Base-by-base conservation (phyloP, 2,797 vertebrate genomes). In the Microctenopoma steveboyesi region DNA sequence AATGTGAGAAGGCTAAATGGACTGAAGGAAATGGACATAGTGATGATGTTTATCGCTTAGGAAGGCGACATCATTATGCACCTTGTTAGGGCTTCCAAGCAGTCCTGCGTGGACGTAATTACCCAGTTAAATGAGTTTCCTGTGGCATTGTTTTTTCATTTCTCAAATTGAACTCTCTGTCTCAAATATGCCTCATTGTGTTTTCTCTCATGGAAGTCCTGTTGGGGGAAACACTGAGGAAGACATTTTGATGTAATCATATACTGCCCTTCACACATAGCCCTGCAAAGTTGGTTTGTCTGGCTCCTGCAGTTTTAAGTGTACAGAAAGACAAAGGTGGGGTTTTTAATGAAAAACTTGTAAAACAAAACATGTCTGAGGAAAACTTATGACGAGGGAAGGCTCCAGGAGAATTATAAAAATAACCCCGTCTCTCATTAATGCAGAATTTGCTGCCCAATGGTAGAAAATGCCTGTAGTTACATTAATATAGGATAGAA, bases 91-190 rank as follows among this genome's bases (percentile, higher is more conserved):
- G 86, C 84, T 86, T 67, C 81, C 86, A 80, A 90, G 89, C 79
- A 72, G 81, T 72, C 83, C 82, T 74, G 82, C 69, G 27, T 83
- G 69, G 74, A 82, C 49, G 49, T 88, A 86, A 92, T 91, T 90
- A 91, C 82, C 86, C 89, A 85, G 91, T 90, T 86, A 90, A 90
- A 91, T 90, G 81, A 91, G 83, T 85, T 91, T 92, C 84, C 83
- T 22, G 64, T 56, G 52, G 79, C 45, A 37, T 71, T 86, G 54
- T 79, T 50, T 72, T 60, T 78, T 69, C 60, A 35, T 69, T 83
- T 57, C 70, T 88, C 49, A 74, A 90, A 90, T 90, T 85, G 81
- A 87, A 85, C 75, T 68, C 70, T 69, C 46, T 67, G 72, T 84
- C 82, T 84, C 74, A 89, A 91, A 88, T 73, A 84, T 67, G 81